Evolutionary conservation across 1,140 invertebrate genomes (phyloP).

Genomic region (Trichogramma pretiosum): DNA sequence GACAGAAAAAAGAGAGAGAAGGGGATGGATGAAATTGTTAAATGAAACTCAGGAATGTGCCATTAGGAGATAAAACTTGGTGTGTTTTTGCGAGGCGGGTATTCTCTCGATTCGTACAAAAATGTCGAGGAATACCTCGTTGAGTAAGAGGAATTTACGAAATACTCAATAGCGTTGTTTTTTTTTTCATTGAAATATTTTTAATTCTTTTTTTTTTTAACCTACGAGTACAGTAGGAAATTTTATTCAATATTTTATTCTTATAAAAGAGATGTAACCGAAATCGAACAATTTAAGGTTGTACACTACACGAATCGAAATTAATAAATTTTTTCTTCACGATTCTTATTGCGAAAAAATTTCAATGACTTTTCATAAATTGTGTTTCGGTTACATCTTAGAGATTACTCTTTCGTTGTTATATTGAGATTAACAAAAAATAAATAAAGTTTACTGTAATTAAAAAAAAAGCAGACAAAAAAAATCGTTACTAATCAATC

Average conservation of each 20-base stretch:
- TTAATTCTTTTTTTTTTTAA: neutral
- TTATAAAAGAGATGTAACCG: conserved; percentile 7
- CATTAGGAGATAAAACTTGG: conserved; percentile 14
- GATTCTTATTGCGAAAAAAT: neutral
- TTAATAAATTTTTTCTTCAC: neutral
- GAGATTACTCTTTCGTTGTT: conserved; percentile 10
- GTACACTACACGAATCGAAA: too few relatives aligned
- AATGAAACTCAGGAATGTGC: conserved; percentile 15
- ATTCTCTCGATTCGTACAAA: too few relatives aligned
- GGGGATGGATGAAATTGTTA: neutral
- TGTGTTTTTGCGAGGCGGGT: conserved; percentile 11
- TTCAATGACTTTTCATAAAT: neutral
- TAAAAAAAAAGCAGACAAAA: conserved; percentile 3
- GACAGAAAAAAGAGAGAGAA: too few relatives aligned
- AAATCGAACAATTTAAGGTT: neutral
- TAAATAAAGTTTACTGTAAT: too few relatives aligned
- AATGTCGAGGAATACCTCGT: conserved; percentile 13
- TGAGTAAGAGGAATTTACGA: conserved; percentile 9
- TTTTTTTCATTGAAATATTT: neutral
- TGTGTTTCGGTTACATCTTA: conserved; percentile 6
- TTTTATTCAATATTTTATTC: neutral
- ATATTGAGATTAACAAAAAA: conserved; percentile 14
- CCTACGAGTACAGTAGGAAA: neutral
- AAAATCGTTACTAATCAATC: conserved; percentile 14
- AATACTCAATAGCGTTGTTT: neutral